phyloP scores from a whole-genome alignment of 2,113 vertebrate genomes.

The Megaleporinus macrocephalus region DNA sequence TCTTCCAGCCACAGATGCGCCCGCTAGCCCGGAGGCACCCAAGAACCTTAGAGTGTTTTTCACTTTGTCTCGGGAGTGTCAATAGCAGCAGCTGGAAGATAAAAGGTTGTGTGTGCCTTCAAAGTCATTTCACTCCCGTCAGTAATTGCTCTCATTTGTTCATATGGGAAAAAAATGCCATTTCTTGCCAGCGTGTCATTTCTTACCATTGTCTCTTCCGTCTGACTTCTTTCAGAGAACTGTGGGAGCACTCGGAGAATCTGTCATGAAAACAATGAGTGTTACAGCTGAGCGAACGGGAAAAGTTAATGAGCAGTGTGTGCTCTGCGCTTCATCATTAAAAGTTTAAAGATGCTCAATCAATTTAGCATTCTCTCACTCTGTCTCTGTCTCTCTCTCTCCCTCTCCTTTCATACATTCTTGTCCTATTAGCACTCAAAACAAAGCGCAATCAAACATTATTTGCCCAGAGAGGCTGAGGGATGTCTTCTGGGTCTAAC shows the following conservation, averaged over 20 bases:
- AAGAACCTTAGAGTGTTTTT: neutral
- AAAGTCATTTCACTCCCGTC: slow-evolving; percentile 5
- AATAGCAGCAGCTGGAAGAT: neutral
- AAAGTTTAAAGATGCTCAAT: slow-evolving; percentile 32
- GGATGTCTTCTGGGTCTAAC: neutral
- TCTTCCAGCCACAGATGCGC: neutral
- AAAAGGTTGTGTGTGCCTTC: slow-evolving; percentile 15
- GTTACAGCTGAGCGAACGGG: slow-evolving; percentile 23
- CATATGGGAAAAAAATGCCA: slow-evolving; percentile 37
- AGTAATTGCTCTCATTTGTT: slow-evolving; percentile 41
- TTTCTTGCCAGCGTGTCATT: slow-evolving; percentile 38
- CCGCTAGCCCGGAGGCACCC: slow-evolving; percentile 13
- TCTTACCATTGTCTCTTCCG: slow-evolving; percentile 25
- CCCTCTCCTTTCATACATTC: neutral
- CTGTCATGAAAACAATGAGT: slow-evolving; percentile 46
- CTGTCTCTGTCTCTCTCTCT: neutral
- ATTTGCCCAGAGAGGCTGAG: neutral
- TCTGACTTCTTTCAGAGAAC: slow-evolving; percentile 35
- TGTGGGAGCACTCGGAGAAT: slow-evolving; percentile 2
- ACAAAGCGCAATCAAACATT: neutral
- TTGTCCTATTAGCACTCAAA: neutral
- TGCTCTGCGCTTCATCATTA: slow-evolving; percentile 30
- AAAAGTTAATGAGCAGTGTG: slow-evolving; percentile 39
- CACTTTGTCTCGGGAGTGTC: slow-evolving; percentile 13
- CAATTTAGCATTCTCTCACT: neutral